Base-by-base conservation (phyloP, 2,888 invertebrate species). In the Hirudinaria manillensis region DNA sequence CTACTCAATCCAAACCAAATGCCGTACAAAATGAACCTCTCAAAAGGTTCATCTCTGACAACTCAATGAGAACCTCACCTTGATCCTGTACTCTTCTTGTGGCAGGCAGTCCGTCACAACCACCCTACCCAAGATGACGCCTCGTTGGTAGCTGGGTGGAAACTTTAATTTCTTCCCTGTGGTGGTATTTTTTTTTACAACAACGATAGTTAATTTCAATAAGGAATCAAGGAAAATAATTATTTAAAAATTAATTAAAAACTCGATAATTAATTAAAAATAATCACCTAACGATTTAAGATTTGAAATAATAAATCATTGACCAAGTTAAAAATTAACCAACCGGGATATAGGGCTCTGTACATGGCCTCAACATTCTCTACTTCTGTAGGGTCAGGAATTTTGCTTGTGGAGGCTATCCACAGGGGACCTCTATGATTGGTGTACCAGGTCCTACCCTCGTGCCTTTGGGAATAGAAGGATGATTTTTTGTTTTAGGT, bases 361-460 rank as follows among this genome's bases (percentile, higher is more conserved):
- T 93, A 93, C 79, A 89, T 89, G 76, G 90, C 86, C 85, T 95
- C 91, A 29, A 92, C 81, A 0, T 89, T 88, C 10, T 88, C 85
- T 71, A 94, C 81, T 72, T 83, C 84, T 67, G 91, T 90, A 10
- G 87, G 86, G 32, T 89, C 89, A 0, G 93, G 91, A 38, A 88
- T 87, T 85, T 92, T 93, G 1, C 89, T 89, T 0, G 93, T 92
- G 4, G 97, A 90, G 32, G 94, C 95, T 80, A 98, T 94, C 97
- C 97, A 98, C 68, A 98, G 86, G 65, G 93, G 89, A 0, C 97
- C 98, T 81, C 96, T 89, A 85, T 96, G 94, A 68, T 91, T 88
- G 0, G 92, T 91, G 83, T 94, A 94, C 97, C 97, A 98, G 1
- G 90, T 90, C 76, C 97, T 89, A 21, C 96, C 97, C 87, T 98